Evolutionary conservation across 2,797 vertebrate genomes (phyloP).

Genomic region (Rhadinocentrus ornatus): DNA sequence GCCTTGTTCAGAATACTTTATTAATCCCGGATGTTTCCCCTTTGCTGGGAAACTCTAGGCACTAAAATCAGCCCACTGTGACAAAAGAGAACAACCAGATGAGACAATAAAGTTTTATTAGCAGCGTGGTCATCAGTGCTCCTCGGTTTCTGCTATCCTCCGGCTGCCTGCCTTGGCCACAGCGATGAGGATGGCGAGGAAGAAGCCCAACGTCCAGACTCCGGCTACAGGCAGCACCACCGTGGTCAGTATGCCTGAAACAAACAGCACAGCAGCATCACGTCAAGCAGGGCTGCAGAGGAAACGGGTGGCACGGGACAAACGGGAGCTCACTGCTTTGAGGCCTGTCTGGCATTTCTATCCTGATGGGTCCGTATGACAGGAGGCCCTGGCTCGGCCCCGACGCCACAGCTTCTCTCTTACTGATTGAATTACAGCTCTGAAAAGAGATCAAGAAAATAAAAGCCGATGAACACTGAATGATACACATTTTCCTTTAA

Average conservation of each 20-base stretch:
- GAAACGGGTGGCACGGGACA: not conserved
- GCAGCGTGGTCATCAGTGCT: conserved; percentile 14
- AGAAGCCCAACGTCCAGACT: conserved; percentile 74
- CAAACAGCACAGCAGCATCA: not conserved
- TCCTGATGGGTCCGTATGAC: conserved; percentile 81
- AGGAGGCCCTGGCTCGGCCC: conserved; percentile 68
- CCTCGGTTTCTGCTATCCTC: conserved; percentile 19
- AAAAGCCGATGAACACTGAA: not conserved
- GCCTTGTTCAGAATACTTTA: no score
- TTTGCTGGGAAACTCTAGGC: no score
- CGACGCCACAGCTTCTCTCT: conserved; percentile 66
- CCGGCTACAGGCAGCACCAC: conserved; percentile 72
- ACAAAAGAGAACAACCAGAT: no score
- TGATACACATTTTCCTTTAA: no score
- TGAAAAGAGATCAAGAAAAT: conserved; percentile 36
- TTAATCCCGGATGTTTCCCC: no score
- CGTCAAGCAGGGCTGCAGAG: not conserved
- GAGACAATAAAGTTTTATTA: no score
- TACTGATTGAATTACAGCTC: conserved; percentile 77
- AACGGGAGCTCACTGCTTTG: conserved; percentile 56
- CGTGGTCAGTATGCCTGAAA: conserved; percentile 62
- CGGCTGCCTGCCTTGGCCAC: conserved; percentile 74
- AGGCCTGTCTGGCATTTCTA: conserved; percentile 61
- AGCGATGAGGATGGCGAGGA: conserved; percentile 74
- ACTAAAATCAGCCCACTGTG: no score